These are phyloP conservation scores for Bufotes viridis DNA, from an alignment of 2,797 vertebrate genomes.

Conservation along the genomic window DNA sequence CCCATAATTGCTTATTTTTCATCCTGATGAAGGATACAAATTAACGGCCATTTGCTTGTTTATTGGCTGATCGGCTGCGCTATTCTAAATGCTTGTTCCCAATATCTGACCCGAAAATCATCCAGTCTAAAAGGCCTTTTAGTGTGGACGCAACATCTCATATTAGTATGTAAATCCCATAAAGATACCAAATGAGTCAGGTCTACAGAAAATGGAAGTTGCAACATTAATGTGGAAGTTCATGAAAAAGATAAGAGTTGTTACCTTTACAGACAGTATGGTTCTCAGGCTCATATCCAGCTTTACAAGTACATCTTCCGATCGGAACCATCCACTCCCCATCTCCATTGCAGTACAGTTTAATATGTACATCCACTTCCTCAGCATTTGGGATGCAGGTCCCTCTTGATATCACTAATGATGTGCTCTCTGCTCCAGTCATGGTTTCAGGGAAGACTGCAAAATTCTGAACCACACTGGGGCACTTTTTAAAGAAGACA, in stretches of 20 bases:
- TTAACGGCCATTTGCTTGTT: too few species aligned
- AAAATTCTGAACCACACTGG: constrained; percentile 96
- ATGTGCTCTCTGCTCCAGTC: constrained; percentile 97
- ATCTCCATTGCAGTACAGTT: constrained; percentile 98
- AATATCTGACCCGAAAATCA: neutral
- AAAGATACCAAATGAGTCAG: neutral
- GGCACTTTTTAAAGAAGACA: constrained; percentile 98
- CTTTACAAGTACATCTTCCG: constrained; percentile 95
- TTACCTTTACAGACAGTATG: constrained; percentile 92
- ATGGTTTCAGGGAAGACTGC: constrained; percentile 96
- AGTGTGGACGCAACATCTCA: neutral
- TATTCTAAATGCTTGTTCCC: too few species aligned
- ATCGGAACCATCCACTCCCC: constrained; percentile 99
- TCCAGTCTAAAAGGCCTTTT: neutral
- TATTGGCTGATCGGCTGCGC: too few species aligned
- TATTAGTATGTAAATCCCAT: too few species aligned
- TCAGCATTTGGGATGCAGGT: constrained; percentile 93
- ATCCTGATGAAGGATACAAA: too few species aligned
- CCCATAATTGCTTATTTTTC: too few species aligned
- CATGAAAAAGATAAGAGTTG: constrained; percentile 45
- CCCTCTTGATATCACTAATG: constrained; percentile 92
- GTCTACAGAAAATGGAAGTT: neutral
- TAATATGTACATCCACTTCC: constrained; percentile 96
- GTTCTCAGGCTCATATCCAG: constrained; percentile 95
- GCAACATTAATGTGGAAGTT: neutral